Evolutionary conservation across 2,888 invertebrate genomes (phyloP).

Genomic region (Athalia rosae): DNA sequence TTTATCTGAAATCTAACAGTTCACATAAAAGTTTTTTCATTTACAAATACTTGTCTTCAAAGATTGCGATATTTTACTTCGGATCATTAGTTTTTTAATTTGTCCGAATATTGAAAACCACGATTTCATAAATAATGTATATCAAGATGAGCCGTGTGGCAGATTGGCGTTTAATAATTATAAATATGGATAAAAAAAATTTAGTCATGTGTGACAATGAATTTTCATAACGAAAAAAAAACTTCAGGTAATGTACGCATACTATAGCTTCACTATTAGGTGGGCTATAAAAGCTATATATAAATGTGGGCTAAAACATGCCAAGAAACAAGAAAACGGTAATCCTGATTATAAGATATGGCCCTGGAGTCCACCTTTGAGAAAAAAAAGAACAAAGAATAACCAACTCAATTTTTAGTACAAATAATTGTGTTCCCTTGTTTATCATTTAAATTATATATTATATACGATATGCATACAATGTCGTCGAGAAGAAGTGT

Average conservation of each 20-base stretch:
- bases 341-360: not conserved
- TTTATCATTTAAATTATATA: conserved; percentile 11
- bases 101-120: not conserved
- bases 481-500: conserved; percentile 8
- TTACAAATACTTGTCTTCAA: not conserved
- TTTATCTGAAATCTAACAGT: not conserved
- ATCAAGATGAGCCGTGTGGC: conserved; percentile 10
- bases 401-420: conserved; percentile 26
- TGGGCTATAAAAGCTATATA: no score
- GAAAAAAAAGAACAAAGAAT: not conserved
- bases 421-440: conserved; percentile 20
- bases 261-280: no score
- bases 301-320: conserved; percentile 4
- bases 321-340: not conserved
- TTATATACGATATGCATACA: not conserved
- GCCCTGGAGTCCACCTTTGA: conserved; percentile 8
- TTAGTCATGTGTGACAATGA: no score
- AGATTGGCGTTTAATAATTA: conserved; percentile 17
- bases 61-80: no score
- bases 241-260: no score
- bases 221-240: no score
- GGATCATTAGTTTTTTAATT: not conserved
- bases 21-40: not conserved
- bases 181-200: not conserved
- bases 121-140: conserved; percentile 7